These are phyloP conservation scores for Pteronotus mesoamericanus DNA, from an alignment of 2,797 vertebrate species.

Conservation along the genomic window DNA sequence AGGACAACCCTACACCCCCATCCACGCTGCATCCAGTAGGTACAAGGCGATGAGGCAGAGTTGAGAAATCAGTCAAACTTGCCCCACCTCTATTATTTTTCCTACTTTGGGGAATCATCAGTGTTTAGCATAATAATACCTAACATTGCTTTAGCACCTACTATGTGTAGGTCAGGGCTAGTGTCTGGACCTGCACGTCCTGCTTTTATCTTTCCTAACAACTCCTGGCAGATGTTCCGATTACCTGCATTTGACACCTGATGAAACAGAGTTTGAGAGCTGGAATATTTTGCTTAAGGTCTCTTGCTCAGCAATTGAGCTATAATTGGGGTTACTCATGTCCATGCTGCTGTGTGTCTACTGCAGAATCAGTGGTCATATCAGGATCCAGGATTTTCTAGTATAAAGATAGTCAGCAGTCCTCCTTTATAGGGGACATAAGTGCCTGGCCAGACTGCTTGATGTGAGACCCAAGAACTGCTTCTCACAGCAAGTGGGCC, in stretches of 20 bases:
- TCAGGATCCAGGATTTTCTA: neutral
- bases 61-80: neutral
- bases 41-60: neutral
- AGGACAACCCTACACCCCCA: neutral
- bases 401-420: neutral
- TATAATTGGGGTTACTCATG: neutral
- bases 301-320: accelerated
- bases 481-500: neutral
- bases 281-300: neutral
- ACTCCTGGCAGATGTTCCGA: neutral
- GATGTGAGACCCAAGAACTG: neutral
- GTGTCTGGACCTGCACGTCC: neutral
- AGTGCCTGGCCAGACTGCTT: neutral
- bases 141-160: neutral
- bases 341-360: accelerated
- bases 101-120: neutral
- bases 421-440: neutral
- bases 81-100: neutral
- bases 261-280: neutral
- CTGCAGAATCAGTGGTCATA: neutral
- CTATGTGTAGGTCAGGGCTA: neutral
- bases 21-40: neutral
- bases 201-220: neutral
- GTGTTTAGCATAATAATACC: neutral
- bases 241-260: neutral